These are phyloP conservation scores for Potamarius usumacintae DNA, from an alignment of 2,113 vertebrate species.

Conservation along the genomic window DNA sequence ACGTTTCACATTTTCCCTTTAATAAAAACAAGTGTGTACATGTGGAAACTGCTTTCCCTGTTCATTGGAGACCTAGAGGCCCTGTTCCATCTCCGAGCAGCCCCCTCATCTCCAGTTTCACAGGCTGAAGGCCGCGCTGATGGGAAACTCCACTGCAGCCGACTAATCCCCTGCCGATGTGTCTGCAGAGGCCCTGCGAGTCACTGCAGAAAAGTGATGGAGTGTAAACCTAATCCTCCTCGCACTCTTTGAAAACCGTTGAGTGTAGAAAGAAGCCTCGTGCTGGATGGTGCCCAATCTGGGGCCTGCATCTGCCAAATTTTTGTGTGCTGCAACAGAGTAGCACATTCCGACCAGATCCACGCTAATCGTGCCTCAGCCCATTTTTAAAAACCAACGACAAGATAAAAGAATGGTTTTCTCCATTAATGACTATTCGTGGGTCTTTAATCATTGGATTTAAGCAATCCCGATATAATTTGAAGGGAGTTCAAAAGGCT, in stretches of 20 bases:
- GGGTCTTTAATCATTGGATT: slow-evolving; percentile 54
- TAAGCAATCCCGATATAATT: slow-evolving; percentile 54
- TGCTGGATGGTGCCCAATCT: background rate
- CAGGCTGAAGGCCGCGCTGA: slow-evolving; percentile 31
- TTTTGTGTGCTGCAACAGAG: background rate
- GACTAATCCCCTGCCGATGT: slow-evolving; percentile 37
- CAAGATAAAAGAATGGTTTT: slow-evolving; percentile 42
- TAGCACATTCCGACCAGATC: slow-evolving; percentile 4
- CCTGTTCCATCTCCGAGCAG: slow-evolving; percentile 12
- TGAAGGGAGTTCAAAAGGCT: slow-evolving; percentile 52
- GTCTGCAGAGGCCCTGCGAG: slow-evolving; percentile 31
- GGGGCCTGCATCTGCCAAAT: background rate
- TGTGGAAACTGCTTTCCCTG: slow-evolving; percentile 31
- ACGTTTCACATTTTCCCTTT: slow-evolving; percentile 4
- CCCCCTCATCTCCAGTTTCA: slow-evolving; percentile 37
- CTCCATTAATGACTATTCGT: slow-evolving; percentile 48
- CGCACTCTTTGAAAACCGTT: slow-evolving; percentile 14
- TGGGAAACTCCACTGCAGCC: slow-evolving; percentile 44
- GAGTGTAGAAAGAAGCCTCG: background rate
- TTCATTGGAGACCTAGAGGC: slow-evolving; percentile 30
- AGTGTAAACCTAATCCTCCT: slow-evolving; percentile 46
- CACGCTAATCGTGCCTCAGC: slow-evolving; percentile 19
- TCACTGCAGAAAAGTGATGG: slow-evolving; percentile 30
- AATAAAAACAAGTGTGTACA: slow-evolving; percentile 39
- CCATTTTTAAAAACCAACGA: slow-evolving; percentile 23